phyloP scores from a whole-genome alignment of 2,797 vertebrate genomes.

The Liasis olivaceus region DNA sequence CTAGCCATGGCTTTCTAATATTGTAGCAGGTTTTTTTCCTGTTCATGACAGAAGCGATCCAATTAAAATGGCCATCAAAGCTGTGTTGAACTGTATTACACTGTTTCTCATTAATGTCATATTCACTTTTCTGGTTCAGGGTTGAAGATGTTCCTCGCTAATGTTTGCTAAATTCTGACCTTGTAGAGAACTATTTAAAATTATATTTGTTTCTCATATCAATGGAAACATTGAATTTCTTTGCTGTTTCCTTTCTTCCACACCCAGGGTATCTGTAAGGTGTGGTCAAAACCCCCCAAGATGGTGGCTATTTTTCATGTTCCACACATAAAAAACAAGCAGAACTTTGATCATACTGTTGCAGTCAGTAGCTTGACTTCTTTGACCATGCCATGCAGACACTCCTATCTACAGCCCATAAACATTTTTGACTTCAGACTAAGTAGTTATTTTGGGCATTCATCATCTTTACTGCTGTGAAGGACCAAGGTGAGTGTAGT shows the following conservation, averaged over 20 bases:
- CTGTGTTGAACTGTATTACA: constrained; percentile 60
- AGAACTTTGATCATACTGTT: not conserved
- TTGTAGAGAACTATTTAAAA: constrained; percentile 54
- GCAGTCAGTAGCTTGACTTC: not conserved
- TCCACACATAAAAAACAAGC: not conserved
- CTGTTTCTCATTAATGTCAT: constrained; percentile 67
- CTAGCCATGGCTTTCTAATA: constrained; percentile 53
- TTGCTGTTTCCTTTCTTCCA: constrained; percentile 13
- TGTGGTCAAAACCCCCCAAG: not conserved
- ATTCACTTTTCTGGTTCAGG: constrained; percentile 65
- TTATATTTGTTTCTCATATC: constrained; percentile 50
- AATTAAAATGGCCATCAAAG: constrained; percentile 74
- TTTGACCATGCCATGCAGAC: not conserved
- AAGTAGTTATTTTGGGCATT: not conserved
- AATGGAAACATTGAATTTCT: constrained; percentile 37
- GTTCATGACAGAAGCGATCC: constrained; percentile 53
- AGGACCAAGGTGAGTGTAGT: not conserved
- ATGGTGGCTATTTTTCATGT: not conserved
- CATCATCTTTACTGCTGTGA: not conserved
- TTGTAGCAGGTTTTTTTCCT: constrained; percentile 66
- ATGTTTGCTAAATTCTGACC: constrained; percentile 50
- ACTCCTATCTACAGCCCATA: too few relatives aligned
- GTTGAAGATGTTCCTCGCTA: constrained; percentile 61
- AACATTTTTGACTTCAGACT: not conserved
- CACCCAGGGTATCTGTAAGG: not conserved